A percentile compares a stretch with the other conserved stretches of the same genome.
phyloP scores from a whole-genome alignment of 2,113 vertebrate genomes.

The Salvelinus namaycush region DNA sequence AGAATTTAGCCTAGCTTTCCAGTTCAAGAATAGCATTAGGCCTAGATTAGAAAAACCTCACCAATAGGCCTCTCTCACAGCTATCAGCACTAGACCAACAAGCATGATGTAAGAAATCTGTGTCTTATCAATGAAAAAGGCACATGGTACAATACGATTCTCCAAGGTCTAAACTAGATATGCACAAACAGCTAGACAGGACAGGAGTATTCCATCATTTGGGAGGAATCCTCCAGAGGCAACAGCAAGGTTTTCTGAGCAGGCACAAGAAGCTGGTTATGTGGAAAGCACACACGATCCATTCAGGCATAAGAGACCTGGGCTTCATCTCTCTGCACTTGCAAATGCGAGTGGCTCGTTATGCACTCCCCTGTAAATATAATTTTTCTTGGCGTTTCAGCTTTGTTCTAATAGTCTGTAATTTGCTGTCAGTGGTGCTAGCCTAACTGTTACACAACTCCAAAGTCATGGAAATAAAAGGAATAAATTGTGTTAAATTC shows the following conservation, averaged over 20 bases:
- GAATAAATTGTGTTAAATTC: too few relatives aligned
- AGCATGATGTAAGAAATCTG: too few relatives aligned
- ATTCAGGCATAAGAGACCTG: slow-evolving; percentile 11
- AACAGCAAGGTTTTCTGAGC: not conserved
- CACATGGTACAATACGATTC: too few relatives aligned
- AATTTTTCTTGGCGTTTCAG: slow-evolving; percentile 16
- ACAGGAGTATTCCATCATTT: not conserved
- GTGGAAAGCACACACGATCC: slow-evolving; percentile 17
- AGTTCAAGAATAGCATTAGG: too few relatives aligned
- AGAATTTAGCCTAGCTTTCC: too few relatives aligned
- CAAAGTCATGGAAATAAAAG: too few relatives aligned
- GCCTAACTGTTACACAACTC: too few relatives aligned
- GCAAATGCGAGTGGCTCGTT: slow-evolving; percentile 27
- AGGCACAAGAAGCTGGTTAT: slow-evolving; percentile 5
- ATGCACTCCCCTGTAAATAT: slow-evolving; percentile 3
- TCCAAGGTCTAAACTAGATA: too few relatives aligned
- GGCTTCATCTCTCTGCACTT: not conserved
- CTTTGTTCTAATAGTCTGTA: not conserved
- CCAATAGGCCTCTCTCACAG: too few relatives aligned
- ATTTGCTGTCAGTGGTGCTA: not conserved
- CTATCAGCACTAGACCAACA: too few relatives aligned
- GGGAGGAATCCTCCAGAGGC: not conserved
- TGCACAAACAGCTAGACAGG: not conserved
- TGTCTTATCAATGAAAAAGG: too few relatives aligned
- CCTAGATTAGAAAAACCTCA: too few relatives aligned